Base-by-base conservation (phyloP, 2,888 invertebrate species). In the Papilio gigon region DNA sequence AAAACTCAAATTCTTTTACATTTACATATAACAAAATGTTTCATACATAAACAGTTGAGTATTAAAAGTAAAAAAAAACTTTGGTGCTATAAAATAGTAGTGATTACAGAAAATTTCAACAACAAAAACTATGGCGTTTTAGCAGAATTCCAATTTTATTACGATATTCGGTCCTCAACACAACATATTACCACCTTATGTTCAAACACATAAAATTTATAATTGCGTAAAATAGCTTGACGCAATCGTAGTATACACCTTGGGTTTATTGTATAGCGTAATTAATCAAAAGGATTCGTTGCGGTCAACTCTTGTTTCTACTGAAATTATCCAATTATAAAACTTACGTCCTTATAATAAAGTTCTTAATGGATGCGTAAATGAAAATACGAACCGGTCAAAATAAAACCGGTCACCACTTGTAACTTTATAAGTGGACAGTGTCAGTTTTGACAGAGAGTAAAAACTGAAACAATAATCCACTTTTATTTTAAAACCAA, bases 281-380 rank as follows among this genome's bases (percentile, higher is more conserved):
- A 68, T 68, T 65, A 68, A 68, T 68, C 68, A 68, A 68, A 68
- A 65, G 65, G 64, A 68, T 68, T 60, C 68, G 60, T 40, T 65
- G 60, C 65, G 60, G 65, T 60, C 68, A 61, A 59, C 65, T 68
- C 40, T 60, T 33, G 47, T 53, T 4, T n/a, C 5, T 0, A 35
- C 17, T 5, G 12, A 11, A 8, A 25, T 30, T 25, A 33, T 9
- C 27, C 60, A n/a, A 65, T 60, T 60, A 33, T 25, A 30, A 60
- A 35, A 12, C 60, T 53, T 53, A 68, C 11, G 0, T 6, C 17
- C 25, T 9, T 4, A 17, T 1, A 22, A 30, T 65, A 68, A 47
- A 20, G 60, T 53, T 40, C n/a, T 14, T 42, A 53, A 40, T 60
- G n/a, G 3, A 11, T 27, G 12, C 14, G 20, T 25, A 8, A 27